Conservation (phyloP, 1,140 invertebrate species). For the Akabosia matsudoensis region DNA sequence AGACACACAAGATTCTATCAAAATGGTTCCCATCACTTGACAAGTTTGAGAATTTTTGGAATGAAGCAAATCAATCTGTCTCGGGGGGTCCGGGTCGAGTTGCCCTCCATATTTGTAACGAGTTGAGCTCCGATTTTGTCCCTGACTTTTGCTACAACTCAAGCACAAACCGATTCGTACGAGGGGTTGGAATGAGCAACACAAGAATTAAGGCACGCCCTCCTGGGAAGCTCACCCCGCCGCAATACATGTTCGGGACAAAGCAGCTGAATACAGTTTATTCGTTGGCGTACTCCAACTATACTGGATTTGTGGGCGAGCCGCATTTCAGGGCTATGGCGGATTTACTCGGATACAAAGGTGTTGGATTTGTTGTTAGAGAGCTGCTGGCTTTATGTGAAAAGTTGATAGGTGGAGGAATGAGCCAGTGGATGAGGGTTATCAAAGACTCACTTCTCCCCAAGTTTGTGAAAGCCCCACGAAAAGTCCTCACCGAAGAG, state of each 20-base stretch:
- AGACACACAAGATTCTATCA: constrained; percentile 89
- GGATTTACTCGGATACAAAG: constrained; percentile 93
- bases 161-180: constrained; percentile 88
- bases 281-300: constrained; percentile 86
- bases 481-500: constrained; percentile 95
- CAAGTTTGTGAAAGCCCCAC: constrained; percentile 88
- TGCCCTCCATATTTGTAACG: constrained; percentile 96
- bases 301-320: constrained; percentile 85
- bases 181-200: constrained; percentile 68
- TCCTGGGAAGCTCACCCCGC: constrained; percentile 59
- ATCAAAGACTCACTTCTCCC: constrained; percentile 88
- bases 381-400: constrained; percentile 93
- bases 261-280: constrained; percentile 93
- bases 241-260: constrained; percentile 91
- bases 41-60: constrained; percentile 91
- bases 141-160: constrained; percentile 99
- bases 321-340: constrained; percentile 91
- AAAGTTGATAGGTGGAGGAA: constrained; percentile 80
- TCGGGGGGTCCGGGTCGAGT: constrained; percentile 94
- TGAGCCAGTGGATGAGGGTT: constrained; percentile 87
- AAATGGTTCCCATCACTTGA: constrained; percentile 83
- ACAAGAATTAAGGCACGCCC: constrained; percentile 53
- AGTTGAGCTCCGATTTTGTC: constrained; percentile 95
- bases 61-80: constrained; percentile 97
- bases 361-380: constrained; percentile 97